These are phyloP conservation scores for Channallabes apus DNA, from an alignment of 2,797 vertebrate genomes.

Conservation along the genomic window DNA sequence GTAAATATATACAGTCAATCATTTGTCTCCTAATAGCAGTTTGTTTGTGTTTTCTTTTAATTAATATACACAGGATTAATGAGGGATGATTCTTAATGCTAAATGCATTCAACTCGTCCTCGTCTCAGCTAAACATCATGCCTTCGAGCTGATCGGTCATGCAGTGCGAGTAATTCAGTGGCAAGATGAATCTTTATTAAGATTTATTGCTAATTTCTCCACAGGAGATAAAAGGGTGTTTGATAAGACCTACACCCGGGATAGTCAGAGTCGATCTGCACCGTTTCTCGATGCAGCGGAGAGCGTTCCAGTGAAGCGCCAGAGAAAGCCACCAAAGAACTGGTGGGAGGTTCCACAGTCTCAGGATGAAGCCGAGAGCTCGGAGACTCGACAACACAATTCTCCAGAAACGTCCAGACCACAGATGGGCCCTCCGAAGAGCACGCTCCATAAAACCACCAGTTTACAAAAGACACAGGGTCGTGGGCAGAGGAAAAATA, in stretches of 20 bases:
- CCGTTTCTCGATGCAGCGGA: neutral
- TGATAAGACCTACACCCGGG: slow-evolving; percentile 53
- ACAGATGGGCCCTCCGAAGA: neutral
- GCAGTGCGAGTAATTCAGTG: neutral
- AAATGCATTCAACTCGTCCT: neutral
- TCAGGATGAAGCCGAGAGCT: slow-evolving; percentile 14
- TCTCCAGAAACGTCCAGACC: slow-evolving; percentile 33
- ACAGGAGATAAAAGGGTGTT: slow-evolving; percentile 61
- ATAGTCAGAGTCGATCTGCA: slow-evolving; percentile 25
- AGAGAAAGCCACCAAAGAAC: slow-evolving; percentile 39
- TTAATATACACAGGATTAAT: neutral
- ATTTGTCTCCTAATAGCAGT: neutral
- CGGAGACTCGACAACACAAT: neutral
- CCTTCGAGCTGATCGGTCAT: neutral
- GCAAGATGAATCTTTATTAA: neutral
- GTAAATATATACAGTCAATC: slow-evolving; percentile 53
- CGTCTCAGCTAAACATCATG: neutral
- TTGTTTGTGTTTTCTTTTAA: neutral
- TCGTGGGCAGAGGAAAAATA: slow-evolving; percentile 16
- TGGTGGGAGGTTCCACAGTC: slow-evolving; percentile 57
- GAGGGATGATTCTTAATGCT: neutral
- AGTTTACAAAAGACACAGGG: neutral
- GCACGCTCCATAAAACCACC: neutral
- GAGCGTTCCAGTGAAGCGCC: slow-evolving; percentile 47
- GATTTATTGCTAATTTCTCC: slow-evolving; percentile 26